Base-by-base conservation (phyloP, 2,113 vertebrate genomes). In the Ochotona curzoniae region DNA sequence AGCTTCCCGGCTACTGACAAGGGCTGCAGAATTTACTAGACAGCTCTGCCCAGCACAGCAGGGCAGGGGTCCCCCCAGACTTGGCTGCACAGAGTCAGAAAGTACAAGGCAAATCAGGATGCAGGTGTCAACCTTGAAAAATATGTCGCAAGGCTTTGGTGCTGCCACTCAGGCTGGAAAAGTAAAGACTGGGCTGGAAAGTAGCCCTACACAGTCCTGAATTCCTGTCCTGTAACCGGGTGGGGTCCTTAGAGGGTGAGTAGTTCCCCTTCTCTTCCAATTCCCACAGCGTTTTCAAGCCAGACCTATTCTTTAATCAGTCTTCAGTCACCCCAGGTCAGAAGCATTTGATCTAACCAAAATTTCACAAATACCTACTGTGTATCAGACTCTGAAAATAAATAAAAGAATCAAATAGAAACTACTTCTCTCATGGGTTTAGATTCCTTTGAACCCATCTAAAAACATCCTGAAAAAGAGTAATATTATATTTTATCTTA, bases 131-230 rank as follows among this genome's bases (percentile, higher is more conserved):
- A 61, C 89, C 49, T 81, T 83, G 15, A 74, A 70, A 74, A 63
- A 35, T 74, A 75, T 93, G 54, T 60, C 83, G 84, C 88, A n/a
- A 70, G 15, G 25, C 89, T 87, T 95, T 81, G 38, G 26, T 78
- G 25, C 70, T 79, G 7, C 63, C 20, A 20, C 14, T 81, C 4
- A n/a, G 26, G n/a, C 57, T 94, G 47, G 61, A 86, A 83, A 95
- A 71, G 61, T 0, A 79, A 74, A 28, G 20, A 32, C 15, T 49
- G 25, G n/a, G 4, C 14, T 17, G 28, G 93, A 38, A 51, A 21
- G 28, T 73, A 73, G 7, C 13, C 30, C 44, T 89, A 3, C 4
- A 12, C 11, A 8, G 14, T 63, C 5, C 32, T 7, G 2, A 25
- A 69, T 71, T 44, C 44, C 15, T 63, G 18, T 25, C 57, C 82